These are phyloP conservation scores for Lochmaea capreae DNA, from an alignment of 2,888 invertebrate genomes.

Conservation along the genomic window DNA sequence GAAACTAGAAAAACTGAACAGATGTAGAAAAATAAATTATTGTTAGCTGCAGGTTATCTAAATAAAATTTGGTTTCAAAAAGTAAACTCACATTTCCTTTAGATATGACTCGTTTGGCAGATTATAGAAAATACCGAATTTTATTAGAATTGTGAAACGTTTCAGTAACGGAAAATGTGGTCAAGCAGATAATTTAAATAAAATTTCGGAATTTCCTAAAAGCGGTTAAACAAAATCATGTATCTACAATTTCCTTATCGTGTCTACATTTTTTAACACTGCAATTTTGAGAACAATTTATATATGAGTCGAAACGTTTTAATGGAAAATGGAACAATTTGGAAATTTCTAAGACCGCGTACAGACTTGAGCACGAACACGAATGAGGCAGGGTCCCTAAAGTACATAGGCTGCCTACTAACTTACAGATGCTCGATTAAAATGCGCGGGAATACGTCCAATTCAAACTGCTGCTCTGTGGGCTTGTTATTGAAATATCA, in stretches of 20 bases:
- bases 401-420: too few species aligned
- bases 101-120: neutral
- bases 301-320: neutral
- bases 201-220: constrained; percentile 4
- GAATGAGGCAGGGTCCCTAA: too few species aligned
- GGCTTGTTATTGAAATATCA: too few species aligned
- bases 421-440: too few species aligned
- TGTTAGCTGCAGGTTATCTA: neutral
- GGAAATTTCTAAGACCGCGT: too few species aligned
- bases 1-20: too few species aligned
- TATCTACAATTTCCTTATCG: neutral
- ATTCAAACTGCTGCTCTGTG: too few species aligned
- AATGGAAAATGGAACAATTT: too few species aligned
- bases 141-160: neutral
- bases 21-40: too few species aligned
- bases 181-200: neutral
- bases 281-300: neutral
- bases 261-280: neutral
- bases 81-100: neutral
- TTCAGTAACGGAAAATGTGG: constrained; percentile 1
- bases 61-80: neutral
- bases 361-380: too few species aligned
- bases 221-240: neutral
- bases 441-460: too few species aligned
- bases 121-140: neutral